phyloP scores from a whole-genome alignment of 2,888 invertebrate species.

The Horisme vitalbata region DNA sequence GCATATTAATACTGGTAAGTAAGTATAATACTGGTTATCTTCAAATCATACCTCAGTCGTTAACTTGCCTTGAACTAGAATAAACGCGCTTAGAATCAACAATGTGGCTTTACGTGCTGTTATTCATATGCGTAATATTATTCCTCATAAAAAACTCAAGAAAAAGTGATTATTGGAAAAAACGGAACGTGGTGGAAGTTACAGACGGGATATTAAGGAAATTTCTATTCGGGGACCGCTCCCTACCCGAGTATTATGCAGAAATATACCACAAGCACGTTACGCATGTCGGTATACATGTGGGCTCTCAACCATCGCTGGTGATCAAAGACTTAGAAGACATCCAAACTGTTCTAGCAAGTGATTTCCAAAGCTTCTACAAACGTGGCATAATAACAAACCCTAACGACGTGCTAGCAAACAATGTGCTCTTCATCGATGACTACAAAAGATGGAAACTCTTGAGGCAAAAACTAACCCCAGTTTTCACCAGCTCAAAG shows the following conservation, averaged over 20 bases:
- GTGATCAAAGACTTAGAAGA: constrained; percentile 55
- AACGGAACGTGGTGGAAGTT: constrained; percentile 50
- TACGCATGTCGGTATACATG: constrained; percentile 48
- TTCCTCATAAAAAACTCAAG: constrained; percentile 26
- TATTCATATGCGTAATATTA: constrained; percentile 36
- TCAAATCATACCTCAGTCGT: constrained; percentile 1
- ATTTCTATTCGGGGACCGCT: constrained; percentile 48
- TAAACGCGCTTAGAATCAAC: background rate
- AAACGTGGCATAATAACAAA: constrained; percentile 52
- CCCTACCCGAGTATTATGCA: constrained; percentile 53
- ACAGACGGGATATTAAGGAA: constrained; percentile 41
- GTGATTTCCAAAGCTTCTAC: constrained; percentile 58
- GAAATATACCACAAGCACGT: constrained; percentile 50
- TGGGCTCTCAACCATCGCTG: constrained; percentile 47
- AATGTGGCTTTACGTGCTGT: constrained; percentile 30
- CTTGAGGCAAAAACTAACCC: constrained; percentile 61
- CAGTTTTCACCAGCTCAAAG: constrained; percentile 61
- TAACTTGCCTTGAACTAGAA: background rate
- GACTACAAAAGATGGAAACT: constrained; percentile 62
- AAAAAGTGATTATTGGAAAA: constrained; percentile 55
- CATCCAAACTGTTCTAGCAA: constrained; percentile 51
- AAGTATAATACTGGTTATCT: too few species aligned
- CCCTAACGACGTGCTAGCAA: constrained; percentile 51
- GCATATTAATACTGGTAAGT: too few species aligned
- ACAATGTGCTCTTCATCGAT: constrained; percentile 57